These are phyloP conservation scores for Anarsia innoxiella DNA, from an alignment of 2,888 invertebrate species.

Conservation along the genomic window DNA sequence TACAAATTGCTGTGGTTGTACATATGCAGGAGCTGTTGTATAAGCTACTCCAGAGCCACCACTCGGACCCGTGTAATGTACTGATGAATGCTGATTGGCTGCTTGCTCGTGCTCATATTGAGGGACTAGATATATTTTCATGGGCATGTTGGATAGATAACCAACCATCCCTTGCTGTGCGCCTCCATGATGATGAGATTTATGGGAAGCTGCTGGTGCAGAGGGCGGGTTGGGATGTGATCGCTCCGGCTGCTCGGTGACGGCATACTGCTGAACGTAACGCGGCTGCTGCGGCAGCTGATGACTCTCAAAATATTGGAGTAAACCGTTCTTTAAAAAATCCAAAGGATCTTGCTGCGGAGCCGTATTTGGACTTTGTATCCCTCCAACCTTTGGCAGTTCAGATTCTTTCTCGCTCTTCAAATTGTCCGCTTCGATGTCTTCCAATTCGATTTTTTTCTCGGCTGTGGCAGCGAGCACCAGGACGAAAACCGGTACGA, in stretches of 20 bases:
- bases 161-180: constrained; percentile 55
- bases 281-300: constrained; percentile 39
- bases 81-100: constrained; percentile 26
- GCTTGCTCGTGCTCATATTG: constrained; percentile 49
- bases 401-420: constrained; percentile 71
- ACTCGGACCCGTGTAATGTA: constrained; percentile 34
- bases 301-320: constrained; percentile 44
- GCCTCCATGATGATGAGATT: constrained; percentile 35
- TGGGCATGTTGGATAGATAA: constrained; percentile 62
- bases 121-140: constrained; percentile 66
- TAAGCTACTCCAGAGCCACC: constrained; percentile 27
- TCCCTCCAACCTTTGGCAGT: constrained; percentile 35
- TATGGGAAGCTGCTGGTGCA: constrained; percentile 20
- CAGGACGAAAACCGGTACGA: constrained; percentile 45
- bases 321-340: constrained; percentile 47
- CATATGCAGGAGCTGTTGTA: constrained; percentile 36
- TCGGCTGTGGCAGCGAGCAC: constrained; percentile 57
- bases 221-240: constrained; percentile 21
- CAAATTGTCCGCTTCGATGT: constrained; percentile 83
- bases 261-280: constrained; percentile 60
- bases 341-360: too few relatives aligned
- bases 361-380: too few relatives aligned
- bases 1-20: too few relatives aligned
- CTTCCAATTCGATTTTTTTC: constrained; percentile 81
- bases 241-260: constrained; percentile 55